phyloP scores from a whole-genome alignment of 2,888 invertebrate genomes.

The Drosophila trichaetosa region DNA sequence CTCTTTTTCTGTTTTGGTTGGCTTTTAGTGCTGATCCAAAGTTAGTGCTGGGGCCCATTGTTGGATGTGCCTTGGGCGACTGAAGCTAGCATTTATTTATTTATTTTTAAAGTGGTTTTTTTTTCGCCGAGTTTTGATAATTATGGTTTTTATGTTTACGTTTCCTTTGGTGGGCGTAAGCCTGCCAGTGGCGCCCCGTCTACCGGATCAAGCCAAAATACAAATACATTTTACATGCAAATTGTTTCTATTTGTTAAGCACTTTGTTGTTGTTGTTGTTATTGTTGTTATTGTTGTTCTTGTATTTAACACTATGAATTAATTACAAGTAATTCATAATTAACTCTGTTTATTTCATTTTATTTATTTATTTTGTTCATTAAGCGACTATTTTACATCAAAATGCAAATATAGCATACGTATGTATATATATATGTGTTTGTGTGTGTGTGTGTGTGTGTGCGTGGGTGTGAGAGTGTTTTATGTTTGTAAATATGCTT shows the following conservation, averaged over 20 bases:
- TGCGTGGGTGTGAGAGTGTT: slow-evolving; percentile 19
- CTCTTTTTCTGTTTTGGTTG: slow-evolving; percentile 21
- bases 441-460: slow-evolving; percentile 7
- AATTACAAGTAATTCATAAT: slow-evolving; percentile 35
- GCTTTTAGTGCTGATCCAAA: slow-evolving; percentile 52
- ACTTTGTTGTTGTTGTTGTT: slow-evolving; percentile 2
- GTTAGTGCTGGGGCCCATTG: slow-evolving; percentile 46
- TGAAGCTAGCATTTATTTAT: slow-evolving; percentile 38
- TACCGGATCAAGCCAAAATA: slow-evolving; percentile 52
- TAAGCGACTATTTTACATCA: slow-evolving; percentile 73
- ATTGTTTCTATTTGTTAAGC: slow-evolving; percentile 31
- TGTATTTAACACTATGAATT: slow-evolving; percentile 6
- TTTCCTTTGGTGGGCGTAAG: slow-evolving; percentile 65
- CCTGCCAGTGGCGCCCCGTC: slow-evolving; percentile 53
- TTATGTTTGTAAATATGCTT: slow-evolving; percentile 22
- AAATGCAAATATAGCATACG: slow-evolving; percentile 60
- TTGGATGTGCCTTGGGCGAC: slow-evolving; percentile 47
- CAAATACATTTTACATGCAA: slow-evolving; percentile 23
- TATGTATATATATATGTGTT: slow-evolving; percentile 23
- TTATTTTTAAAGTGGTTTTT: slow-evolving; percentile 1
- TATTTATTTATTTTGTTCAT: slow-evolving; percentile 23
- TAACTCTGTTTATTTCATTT: slow-evolving; percentile 26
- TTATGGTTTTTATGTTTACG: slow-evolving; percentile 14
- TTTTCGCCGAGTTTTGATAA: not conserved
- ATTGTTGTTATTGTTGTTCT: slow-evolving; percentile 3